phyloP scores from a whole-genome alignment of 2,797 vertebrate genomes.

The Scomberomorus guttatus region DNA sequence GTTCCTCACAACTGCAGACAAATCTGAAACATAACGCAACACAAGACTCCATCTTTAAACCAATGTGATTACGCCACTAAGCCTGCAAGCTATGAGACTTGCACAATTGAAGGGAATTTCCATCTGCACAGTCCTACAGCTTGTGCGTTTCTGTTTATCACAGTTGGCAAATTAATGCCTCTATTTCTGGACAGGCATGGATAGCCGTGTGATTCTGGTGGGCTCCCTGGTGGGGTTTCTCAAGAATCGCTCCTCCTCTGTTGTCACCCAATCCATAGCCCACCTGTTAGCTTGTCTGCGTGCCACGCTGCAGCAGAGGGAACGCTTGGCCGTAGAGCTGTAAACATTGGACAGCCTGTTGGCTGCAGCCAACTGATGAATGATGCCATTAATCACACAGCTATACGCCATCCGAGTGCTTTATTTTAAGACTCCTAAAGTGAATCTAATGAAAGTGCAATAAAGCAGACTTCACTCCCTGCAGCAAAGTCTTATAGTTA shows the following conservation, averaged over 20 bases:
- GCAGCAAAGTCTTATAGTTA: slow-evolving; percentile 29
- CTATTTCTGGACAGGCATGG: slow-evolving; percentile 79
- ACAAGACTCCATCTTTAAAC: slow-evolving; percentile 30
- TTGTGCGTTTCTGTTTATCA: slow-evolving; percentile 73
- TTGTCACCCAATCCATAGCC: slow-evolving; percentile 79
- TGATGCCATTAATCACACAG: slow-evolving; percentile 69
- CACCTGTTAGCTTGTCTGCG: slow-evolving; percentile 80
- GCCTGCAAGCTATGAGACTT: slow-evolving; percentile 39
- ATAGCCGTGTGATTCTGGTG: slow-evolving; percentile 72
- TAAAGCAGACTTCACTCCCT: slow-evolving; percentile 49
- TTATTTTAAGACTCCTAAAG: slow-evolving; percentile 76
- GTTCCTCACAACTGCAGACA: slow-evolving; percentile 49
- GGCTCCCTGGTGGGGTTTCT: slow-evolving; percentile 82
- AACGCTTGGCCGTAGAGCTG: slow-evolving; percentile 65
- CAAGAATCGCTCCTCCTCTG: slow-evolving; percentile 80
- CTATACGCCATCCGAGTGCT: slow-evolving; percentile 56
- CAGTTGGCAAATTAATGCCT: slow-evolving; percentile 80
- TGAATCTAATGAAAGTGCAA: slow-evolving; percentile 69
- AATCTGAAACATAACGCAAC: slow-evolving; percentile 46
- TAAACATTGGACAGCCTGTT: slow-evolving; percentile 71
- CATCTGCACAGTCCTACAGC: slow-evolving; percentile 42
- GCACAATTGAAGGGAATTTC: slow-evolving; percentile 73
- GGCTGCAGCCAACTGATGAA: slow-evolving; percentile 62
- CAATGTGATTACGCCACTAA: slow-evolving; percentile 33
- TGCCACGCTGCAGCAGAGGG: slow-evolving; percentile 67